Evolutionary conservation across 2,797 vertebrate species (phyloP).

Genomic region (Sebastes cheni): DNA sequence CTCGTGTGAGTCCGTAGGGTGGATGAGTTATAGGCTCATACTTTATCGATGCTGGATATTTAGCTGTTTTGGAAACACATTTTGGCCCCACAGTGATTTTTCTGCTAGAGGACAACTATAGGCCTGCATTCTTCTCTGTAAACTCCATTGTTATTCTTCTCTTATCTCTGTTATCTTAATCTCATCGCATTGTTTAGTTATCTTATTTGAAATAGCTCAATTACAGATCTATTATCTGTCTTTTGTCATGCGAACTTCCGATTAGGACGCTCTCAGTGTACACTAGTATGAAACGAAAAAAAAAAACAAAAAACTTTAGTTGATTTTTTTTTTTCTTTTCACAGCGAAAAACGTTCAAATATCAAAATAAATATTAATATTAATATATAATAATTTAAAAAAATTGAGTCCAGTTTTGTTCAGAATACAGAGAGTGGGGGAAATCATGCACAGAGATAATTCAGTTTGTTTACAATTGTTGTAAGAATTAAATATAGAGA

Average conservation of each 20-base stretch:
- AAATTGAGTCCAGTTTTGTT: not conserved
- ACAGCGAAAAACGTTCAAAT: not conserved
- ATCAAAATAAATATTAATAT: not conserved
- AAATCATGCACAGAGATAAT: not conserved
- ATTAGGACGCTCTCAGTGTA: slow-evolving; percentile 14
- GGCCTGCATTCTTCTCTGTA: slow-evolving; percentile 60
- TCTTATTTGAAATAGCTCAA: slow-evolving; percentile 74
- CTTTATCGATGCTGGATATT: slow-evolving; percentile 3
- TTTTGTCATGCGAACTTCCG: slow-evolving; percentile 66
- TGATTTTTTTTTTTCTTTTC: not conserved
- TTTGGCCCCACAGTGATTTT: slow-evolving; percentile 10
- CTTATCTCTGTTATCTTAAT: slow-evolving; percentile 76
- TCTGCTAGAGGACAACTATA: slow-evolving; percentile 26
- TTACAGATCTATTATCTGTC: slow-evolving; percentile 71
- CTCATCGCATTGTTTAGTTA: slow-evolving; percentile 67
- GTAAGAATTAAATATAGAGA: not conserved
- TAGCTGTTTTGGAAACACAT: slow-evolving; percentile 16
- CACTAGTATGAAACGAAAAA: not conserved
- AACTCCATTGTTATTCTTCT: slow-evolving; percentile 67
- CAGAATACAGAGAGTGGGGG: not conserved
- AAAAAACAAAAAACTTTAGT: too few relatives aligned
- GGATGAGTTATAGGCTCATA: not conserved
- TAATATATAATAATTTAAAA: too few relatives aligned
- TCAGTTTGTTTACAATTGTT: not conserved
- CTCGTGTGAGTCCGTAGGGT: not conserved